Evolutionary conservation across 2,113 vertebrate genomes (phyloP), one percentile per base, ranked within the genome.

Genomic region (Promerops cafer): DNA sequence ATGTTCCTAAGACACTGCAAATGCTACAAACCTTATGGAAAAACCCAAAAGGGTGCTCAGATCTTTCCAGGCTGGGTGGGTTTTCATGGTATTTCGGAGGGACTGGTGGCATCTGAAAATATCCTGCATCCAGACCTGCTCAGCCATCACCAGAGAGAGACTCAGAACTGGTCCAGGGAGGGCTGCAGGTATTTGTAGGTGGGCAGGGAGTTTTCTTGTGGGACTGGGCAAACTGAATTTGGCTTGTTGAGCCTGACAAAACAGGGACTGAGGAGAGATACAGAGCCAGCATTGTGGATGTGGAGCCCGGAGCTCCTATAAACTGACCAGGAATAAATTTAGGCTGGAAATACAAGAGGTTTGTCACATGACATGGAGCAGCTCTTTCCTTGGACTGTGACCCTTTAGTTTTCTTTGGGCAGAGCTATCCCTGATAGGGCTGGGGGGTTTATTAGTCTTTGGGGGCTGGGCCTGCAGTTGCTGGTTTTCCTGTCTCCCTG

Each of bases 291-390:
- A 66, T 92, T 95, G 95, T 92, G 89, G 76, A 2, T 24, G 81
- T 49, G 71, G 90, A 66, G 63, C 79, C 5, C 2, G 7, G 31
- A 74, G 37, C 75, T 69, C 3, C 90, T 57, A 60, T 95, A 93
- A 97, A 90, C 91, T 81, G 90, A 92, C 89, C 95, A 80, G 83
- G 93, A 96, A 83, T 95, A 92, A 95, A 95, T 90, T 92, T 78
- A 77, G 80, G 19, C 82, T 93, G 68, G 76, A 83, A 94, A 92
- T 75, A 77, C 68, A 92, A 93, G 92, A 69, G 83, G 26, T 61
- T 93, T 89, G 76, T 93, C 95, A 66, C 68, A 7, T 90, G 90
- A 45, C 71, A 65, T 0, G 53, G 71, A 83, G 59, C 79, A 77
- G 82, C 53, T 86, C 71, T 77, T 90, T 94, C 79, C 85, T 65